Conservation (phyloP, 2,113 vertebrate genomes). For the Periophthalmus modestus region DNA sequence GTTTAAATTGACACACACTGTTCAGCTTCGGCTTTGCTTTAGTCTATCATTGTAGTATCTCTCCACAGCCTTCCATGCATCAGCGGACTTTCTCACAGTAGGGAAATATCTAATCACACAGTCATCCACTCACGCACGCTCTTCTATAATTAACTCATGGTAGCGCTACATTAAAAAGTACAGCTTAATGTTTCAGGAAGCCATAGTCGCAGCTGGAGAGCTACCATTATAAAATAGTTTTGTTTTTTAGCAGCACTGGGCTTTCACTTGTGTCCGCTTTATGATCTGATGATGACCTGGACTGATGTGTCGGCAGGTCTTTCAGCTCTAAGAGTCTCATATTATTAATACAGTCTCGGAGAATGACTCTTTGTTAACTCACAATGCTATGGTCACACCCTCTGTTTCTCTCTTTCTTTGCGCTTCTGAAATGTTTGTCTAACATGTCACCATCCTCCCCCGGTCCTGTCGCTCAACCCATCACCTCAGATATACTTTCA, state of each 20-base stretch:
- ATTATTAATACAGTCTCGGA: too few species aligned
- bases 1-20: constrained; percentile 8
- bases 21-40: constrained; percentile 10
- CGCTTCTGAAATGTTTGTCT: constrained; percentile 51
- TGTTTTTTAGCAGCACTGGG: constrained; percentile 8
- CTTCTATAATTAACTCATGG: constrained; percentile 48
- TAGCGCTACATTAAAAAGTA: constrained; percentile 32
- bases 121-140: constrained; percentile 30
- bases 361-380: constrained; percentile 42
- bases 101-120: constrained; percentile 13
- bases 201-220: constrained; percentile 39
- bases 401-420: constrained; percentile 10
- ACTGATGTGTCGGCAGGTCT: constrained; percentile 31
- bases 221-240: constrained; percentile 30
- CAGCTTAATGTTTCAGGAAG: constrained; percentile 63
- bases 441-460: constrained; percentile 18
- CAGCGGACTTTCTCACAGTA: constrained; percentile 35
- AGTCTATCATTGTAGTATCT: constrained; percentile 15
- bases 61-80: constrained; percentile 26
- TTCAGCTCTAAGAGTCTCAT: constrained; percentile 26
- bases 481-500: constrained; percentile 19
- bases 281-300: constrained; percentile 38
- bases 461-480: constrained; percentile 18
- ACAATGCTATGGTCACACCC: constrained; percentile 28
- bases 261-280: constrained; percentile 26